Conservation (phyloP, 2,797 vertebrate species). For the Chromobotia macracanthus region DNA sequence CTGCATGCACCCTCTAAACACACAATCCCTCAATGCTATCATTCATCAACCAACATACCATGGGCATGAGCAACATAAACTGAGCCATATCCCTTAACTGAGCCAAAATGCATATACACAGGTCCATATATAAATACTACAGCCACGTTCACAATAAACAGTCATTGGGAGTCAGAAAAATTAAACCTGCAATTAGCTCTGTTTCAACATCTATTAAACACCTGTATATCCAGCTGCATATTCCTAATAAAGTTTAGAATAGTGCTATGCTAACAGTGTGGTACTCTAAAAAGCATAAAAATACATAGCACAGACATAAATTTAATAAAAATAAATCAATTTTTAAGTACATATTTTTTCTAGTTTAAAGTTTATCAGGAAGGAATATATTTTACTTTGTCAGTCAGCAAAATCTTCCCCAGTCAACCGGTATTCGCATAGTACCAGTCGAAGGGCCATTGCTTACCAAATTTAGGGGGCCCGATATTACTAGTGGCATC, state of each 20-base stretch:
- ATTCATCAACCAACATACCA: slow-evolving; percentile 38
- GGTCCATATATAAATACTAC: slow-evolving; percentile 36
- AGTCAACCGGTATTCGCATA: too few species aligned
- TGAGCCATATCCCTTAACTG: slow-evolving; percentile 55
- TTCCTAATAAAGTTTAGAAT: too few species aligned
- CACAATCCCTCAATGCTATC: slow-evolving; percentile 44
- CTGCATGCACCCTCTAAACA: slow-evolving; percentile 49
- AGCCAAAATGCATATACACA: slow-evolving; percentile 54
- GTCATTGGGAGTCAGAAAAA: background rate
- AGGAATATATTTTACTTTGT: too few species aligned
- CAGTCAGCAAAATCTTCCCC: too few species aligned
- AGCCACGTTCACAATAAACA: slow-evolving; percentile 34
- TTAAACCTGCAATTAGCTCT: background rate
- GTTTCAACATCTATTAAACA: background rate
- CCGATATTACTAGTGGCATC: background rate
- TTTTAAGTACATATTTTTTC: too few species aligned
- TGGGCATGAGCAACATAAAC: slow-evolving; percentile 53
- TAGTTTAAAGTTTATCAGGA: too few species aligned
- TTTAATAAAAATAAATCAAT: too few species aligned
- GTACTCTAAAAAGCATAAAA: too few species aligned
- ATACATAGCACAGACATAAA: too few species aligned
- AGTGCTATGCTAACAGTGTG: too few species aligned
- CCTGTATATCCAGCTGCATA: too few species aligned
- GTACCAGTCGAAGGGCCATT: too few species aligned
- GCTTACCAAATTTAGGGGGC: background rate